Base-by-base conservation (phyloP, 2,113 vertebrate genomes). In the Megaceryle maxima region DNA sequence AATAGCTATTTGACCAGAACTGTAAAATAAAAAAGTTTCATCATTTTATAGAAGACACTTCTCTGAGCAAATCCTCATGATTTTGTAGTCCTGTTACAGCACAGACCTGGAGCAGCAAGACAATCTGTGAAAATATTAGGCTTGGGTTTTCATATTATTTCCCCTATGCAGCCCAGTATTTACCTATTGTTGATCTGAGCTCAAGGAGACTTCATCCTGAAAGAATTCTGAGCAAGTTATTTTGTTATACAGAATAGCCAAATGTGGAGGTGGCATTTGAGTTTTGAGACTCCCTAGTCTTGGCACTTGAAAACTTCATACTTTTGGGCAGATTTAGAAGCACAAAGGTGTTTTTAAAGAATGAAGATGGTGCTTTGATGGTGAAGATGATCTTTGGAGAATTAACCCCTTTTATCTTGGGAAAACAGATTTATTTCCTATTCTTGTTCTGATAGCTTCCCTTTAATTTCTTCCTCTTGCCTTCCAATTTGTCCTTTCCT, bases 371-470 rank as follows among this genome's bases (percentile, higher is more conserved):
- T 43, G 12, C 3, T 29, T 46, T 62, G 81, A 17, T 70, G 73
- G 88, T 78, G 20, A 57, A 37, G 75, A 11, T 84, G 48, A 69
- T 53, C 8, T 66, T 90, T 69, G 15, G 55, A 66, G 63, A 97
- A 98, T 98, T 98, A 97, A 98, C 91, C 90, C 67, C 7, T 88
- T 96, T 84, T 95, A 86, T 91, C 96, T 97, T 74, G 84, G 96
- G 94, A 97, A 98, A 98, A 98, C 84, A 97, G 95, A 96, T 72
- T 91, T 67, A 91, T 97, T 97, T 98, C 96, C 97, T 96, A 94
- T 98, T 67, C 90, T 97, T 97, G 53, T 96, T 98, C 95, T 98
- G 95, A 96, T 93, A 96, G 83, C 93, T 87, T 98, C 96, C 97
- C 78, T 97, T 98, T 97, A 97, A 97, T 96, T 97, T 98, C 93